Evolutionary conservation across 1,140 invertebrate species (phyloP), one percentile per base, ranked within the genome.

Genomic region (Trichoplusia ni): DNA sequence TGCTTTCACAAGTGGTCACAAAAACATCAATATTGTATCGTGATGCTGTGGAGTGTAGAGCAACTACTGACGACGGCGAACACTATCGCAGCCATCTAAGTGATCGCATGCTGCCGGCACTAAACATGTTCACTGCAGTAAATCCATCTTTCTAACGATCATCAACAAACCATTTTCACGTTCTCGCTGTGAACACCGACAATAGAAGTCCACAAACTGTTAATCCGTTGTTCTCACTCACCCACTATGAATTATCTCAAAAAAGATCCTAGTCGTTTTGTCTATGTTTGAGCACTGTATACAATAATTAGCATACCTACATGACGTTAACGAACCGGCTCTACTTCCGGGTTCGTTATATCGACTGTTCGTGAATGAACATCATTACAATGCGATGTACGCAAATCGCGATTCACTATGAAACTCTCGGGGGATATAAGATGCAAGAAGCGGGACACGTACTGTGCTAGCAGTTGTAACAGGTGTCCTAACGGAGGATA

Each of bases 271-370:
- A 56, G 23, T 46, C 47, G 42, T 40, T 65, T 64, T 11, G 18
- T 59, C 27, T 63, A 42, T 72, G 74, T 80, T 80, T 71, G 74
- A 78, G 70, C 79, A 81, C 77, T 76, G 76, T 76, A 75, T 73
- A 79, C 64, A 71, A 56, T 76, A 82, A 89, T 87, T 89, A 86
- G 77, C 84, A 87, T 89, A 87, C 73, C 71, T 75, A 77, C 71
- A 80, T 83, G 82, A 87, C 81, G 83, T 84, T 85, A 77, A 84
- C 80, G 71, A 84, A 89, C 84, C 79, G 81, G 82, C 86, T 81
- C 71, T 73, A 85, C 84, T 89, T 89, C 86, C 86, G 86, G 84
- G 86, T 82, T 85, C 81, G 75, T 82, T 81, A 82, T 73, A 76
- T 81, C 73, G 75, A 68, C 66, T 62, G 67, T 72, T 78, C 71